Evolutionary conservation across 2,888 invertebrate species (phyloP).

Genomic region (Scrobipalpa atriplicella): DNA sequence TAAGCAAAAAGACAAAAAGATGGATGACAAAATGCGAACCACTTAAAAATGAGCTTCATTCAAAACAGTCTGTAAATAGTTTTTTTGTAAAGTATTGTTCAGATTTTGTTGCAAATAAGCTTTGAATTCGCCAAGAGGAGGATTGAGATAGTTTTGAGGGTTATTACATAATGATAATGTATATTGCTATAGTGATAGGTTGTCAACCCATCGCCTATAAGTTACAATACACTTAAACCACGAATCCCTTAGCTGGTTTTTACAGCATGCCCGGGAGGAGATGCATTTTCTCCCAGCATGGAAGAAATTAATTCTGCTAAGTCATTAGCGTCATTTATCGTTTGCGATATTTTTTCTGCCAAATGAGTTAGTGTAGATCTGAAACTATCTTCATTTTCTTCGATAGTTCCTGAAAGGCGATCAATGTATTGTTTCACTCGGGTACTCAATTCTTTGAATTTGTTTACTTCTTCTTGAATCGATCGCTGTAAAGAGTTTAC

Average conservation of each 20-base stretch:
- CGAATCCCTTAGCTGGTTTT: no score
- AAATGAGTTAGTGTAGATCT: background rate
- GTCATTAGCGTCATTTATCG: no score
- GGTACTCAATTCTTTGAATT: background rate
- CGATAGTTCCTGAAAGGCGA: background rate
- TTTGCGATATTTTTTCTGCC: no score
- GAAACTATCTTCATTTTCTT: background rate
- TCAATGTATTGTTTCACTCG: background rate
- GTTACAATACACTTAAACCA: no score
- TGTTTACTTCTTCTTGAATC: background rate
- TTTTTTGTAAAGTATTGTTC: background rate
- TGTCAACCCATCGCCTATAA: no score
- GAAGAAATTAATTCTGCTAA: no score
- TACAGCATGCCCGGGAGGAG: no score
- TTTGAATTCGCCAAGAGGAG: background rate
- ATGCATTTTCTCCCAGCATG: no score
- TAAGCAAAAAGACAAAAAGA: no score
- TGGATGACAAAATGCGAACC: no score
- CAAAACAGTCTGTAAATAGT: background rate
- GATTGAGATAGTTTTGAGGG: background rate
- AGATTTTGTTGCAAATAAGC: background rate
- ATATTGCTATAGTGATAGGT: no score
- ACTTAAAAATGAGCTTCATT: background rate
- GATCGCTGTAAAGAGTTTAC: background rate
- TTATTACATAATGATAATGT: no score